Conservation (phyloP, 2,888 invertebrate species). For the Arctia plantaginis region DNA sequence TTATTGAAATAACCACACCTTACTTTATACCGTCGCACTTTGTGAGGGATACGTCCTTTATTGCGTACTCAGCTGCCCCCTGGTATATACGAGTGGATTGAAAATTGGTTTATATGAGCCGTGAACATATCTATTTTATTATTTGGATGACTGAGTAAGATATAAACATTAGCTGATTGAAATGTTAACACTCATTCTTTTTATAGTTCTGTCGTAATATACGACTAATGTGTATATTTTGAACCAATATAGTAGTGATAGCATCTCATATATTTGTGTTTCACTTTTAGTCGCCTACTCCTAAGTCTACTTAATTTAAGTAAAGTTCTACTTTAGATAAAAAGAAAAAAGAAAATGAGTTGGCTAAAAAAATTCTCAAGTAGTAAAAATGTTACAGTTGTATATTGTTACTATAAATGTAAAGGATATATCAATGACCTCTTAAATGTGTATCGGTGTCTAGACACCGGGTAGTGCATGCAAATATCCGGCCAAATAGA, state of each 20-base stretch:
- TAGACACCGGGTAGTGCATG: too few species aligned
- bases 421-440: too few species aligned
- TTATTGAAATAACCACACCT: conserved; percentile 77
- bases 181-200: neutral
- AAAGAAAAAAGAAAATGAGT: neutral
- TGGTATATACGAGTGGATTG: conserved; percentile 33
- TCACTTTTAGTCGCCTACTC: neutral
- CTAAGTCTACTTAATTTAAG: neutral
- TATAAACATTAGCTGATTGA: conserved; percentile 5
- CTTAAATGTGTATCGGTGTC: too few species aligned
- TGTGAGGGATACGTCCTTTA: conserved; percentile 43
- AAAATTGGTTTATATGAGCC: conserved; percentile 32
- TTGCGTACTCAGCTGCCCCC: conserved; percentile 34
- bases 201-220: neutral
- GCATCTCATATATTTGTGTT: neutral
- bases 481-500: too few species aligned
- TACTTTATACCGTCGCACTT: conserved; percentile 38
- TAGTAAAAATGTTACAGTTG: too few species aligned
- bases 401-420: too few species aligned
- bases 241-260: neutral
- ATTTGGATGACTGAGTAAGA: neutral
- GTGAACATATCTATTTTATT: neutral
- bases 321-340: neutral
- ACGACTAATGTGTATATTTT: neutral
- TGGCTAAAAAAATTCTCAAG: neutral